phyloP scores from a whole-genome alignment of 2,888 invertebrate genomes.

The Spialia ferax region DNA sequence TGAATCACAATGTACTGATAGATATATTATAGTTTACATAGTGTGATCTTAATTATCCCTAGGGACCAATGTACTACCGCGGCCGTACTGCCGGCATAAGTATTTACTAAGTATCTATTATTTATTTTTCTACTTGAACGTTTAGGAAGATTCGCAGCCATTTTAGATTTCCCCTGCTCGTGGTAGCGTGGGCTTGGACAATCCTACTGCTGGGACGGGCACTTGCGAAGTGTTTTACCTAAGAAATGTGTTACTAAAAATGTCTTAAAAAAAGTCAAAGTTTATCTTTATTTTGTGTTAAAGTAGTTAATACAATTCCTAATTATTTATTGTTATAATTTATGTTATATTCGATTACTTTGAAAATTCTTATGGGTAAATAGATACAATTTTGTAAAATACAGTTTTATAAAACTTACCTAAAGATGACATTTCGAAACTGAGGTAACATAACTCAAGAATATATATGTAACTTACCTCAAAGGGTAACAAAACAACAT shows the following conservation, averaged over 20 bases:
- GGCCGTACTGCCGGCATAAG: slow-evolving; percentile 57
- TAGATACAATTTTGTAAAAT: too few species aligned
- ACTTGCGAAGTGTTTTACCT: slow-evolving; percentile 16
- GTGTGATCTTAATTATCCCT: slow-evolving; percentile 46
- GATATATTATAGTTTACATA: slow-evolving; percentile 50
- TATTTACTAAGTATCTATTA: slow-evolving; percentile 63
- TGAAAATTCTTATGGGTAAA: too few species aligned
- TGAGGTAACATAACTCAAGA: too few species aligned
- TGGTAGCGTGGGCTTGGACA: neutral
- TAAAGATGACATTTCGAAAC: too few species aligned
- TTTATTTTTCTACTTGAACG: slow-evolving; percentile 73
- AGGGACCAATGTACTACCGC: slow-evolving; percentile 72
- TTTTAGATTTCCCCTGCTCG: slow-evolving; percentile 59
- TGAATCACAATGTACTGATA: slow-evolving; percentile 56
- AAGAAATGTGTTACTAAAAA: neutral
- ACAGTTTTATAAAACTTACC: too few species aligned
- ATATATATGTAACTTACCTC: too few species aligned
- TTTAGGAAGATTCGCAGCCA: slow-evolving; percentile 77
- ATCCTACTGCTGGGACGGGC: slow-evolving; percentile 24
- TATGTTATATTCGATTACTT: too few species aligned
- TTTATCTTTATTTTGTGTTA: neutral
- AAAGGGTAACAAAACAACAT: too few species aligned
- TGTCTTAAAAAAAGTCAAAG: neutral
- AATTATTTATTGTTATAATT: too few species aligned
- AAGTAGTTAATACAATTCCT: too few species aligned